phyloP scores from a whole-genome alignment of 1,140 invertebrate species.

The Panagrolaimus sp. region DNA sequence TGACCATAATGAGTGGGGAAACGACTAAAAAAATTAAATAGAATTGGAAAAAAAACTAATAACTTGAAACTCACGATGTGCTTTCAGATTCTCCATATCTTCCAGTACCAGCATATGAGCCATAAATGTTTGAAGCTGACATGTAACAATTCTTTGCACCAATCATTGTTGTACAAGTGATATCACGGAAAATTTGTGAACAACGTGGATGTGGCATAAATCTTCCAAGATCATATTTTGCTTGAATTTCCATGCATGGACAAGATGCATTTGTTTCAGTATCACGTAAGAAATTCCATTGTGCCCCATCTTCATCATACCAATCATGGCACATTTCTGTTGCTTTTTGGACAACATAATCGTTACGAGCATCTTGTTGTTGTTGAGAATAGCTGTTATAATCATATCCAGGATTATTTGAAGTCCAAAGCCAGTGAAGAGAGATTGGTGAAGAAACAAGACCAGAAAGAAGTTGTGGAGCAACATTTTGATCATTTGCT shows the following conservation, averaged over 20 bases:
- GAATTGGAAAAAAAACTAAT: neutral
- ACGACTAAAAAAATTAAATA: conserved; percentile 38
- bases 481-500: conserved; percentile 32
- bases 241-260: conserved; percentile 57
- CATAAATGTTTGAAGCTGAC: conserved; percentile 57
- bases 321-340: conserved; percentile 59
- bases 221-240: conserved; percentile 53
- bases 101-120: conserved; percentile 41
- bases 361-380: conserved; percentile 39
- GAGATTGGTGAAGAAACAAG: conserved; percentile 59
- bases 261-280: conserved; percentile 59
- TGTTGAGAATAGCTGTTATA: conserved; percentile 46
- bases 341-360: conserved; percentile 52
- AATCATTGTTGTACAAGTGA: conserved; percentile 57
- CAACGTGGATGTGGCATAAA: conserved; percentile 60
- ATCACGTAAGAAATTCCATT: conserved; percentile 55
- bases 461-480: conserved; percentile 42
- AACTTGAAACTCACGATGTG: conserved; percentile 9
- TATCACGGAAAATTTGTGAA: conserved; percentile 57
- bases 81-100: neutral
- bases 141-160: conserved; percentile 58
- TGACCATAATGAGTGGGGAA: conserved; percentile 59
- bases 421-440: conserved; percentile 58
- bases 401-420: conserved; percentile 51
- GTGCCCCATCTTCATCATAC: conserved; percentile 59